A percentile compares a stretch with the other conserved stretches of the same genome.
These are phyloP conservation scores for Adoxophyes honmai DNA, from an alignment of 1,140 invertebrate species.

Conservation along the genomic window DNA sequence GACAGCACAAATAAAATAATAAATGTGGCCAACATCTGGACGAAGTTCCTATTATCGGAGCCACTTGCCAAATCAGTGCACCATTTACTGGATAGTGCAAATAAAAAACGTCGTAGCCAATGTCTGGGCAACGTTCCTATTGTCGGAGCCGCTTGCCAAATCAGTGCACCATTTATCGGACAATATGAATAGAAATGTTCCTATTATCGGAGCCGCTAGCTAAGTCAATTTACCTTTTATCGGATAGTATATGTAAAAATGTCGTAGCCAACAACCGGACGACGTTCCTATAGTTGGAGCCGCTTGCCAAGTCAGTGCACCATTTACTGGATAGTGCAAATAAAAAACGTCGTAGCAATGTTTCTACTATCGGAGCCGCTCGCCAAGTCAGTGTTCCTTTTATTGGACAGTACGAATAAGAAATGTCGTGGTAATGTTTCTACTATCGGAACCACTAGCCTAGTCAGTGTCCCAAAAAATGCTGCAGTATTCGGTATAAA, in stretches of 20 bases:
- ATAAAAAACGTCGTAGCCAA: slow-evolving; percentile 92
- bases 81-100: too few relatives aligned
- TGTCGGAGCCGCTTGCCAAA: slow-evolving; percentile 91
- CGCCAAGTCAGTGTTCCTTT: slow-evolving; percentile 89
- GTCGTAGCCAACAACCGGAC: slow-evolving; percentile 92
- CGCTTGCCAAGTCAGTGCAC: slow-evolving; percentile 89
- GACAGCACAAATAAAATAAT: too few relatives aligned
- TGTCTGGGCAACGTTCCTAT: slow-evolving; percentile 89
- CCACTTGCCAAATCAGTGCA: slow-evolving; percentile 89
- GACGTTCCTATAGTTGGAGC: slow-evolving; percentile 89
- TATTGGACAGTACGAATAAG: too few relatives aligned
- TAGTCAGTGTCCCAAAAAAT: too few relatives aligned
- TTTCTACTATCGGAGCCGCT: slow-evolving; percentile 91
- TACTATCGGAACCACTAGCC: slow-evolving; percentile 89
- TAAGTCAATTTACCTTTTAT: too few relatives aligned
- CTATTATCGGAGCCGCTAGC: slow-evolving; percentile 90
- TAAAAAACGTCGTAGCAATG: slow-evolving; percentile 86
- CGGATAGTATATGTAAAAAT: too few relatives aligned
- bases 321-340: too few relatives aligned
- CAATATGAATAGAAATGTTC: too few relatives aligned
- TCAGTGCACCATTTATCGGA: too few relatives aligned
- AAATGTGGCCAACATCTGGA: slow-evolving; percentile 93
- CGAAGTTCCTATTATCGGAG: slow-evolving; percentile 89
- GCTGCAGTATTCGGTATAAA: too few relatives aligned
- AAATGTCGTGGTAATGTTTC: too few relatives aligned